phyloP scores from a whole-genome alignment of 2,113 vertebrate species.

The Heterotilapia buettikoferi region DNA sequence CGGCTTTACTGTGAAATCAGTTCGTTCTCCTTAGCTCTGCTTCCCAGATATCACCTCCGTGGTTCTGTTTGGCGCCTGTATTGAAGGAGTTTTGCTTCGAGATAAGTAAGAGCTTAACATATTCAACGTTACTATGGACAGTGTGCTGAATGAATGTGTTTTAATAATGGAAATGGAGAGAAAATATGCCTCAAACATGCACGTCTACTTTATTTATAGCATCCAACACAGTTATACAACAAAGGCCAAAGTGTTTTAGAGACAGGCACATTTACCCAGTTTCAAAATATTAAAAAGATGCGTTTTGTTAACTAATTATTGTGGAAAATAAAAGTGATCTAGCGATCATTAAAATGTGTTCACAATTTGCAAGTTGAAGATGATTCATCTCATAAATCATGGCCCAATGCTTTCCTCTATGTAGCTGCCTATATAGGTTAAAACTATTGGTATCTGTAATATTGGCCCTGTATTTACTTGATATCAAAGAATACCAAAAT shows the following conservation, averaged over 20 bases:
- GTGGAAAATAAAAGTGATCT: background rate
- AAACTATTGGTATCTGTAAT: background rate
- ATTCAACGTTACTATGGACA: background rate
- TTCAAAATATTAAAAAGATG: background rate
- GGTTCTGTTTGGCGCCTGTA: conserved; percentile 89
- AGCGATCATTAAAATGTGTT: background rate
- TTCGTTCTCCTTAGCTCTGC: conserved; percentile 42
- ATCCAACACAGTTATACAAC: background rate
- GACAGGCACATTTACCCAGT: background rate
- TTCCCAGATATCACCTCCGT: conserved; percentile 83
- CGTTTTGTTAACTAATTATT: background rate
- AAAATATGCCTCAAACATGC: background rate
- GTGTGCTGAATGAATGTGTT: background rate
- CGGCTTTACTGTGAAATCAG: background rate
- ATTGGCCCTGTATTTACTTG: background rate
- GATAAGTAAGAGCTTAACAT: conserved; percentile 81
- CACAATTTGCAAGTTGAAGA: background rate
- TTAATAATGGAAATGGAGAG: background rate
- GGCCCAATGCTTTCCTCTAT: background rate
- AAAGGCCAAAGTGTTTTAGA: background rate
- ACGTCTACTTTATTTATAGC: background rate
- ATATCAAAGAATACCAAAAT: background rate
- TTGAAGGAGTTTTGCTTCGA: conserved; percentile 90
- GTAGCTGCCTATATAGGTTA: background rate
- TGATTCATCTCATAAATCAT: background rate